These are phyloP conservation scores for Hyperoplus immaculatus DNA, from an alignment of 2,797 vertebrate species.

Conservation along the genomic window DNA sequence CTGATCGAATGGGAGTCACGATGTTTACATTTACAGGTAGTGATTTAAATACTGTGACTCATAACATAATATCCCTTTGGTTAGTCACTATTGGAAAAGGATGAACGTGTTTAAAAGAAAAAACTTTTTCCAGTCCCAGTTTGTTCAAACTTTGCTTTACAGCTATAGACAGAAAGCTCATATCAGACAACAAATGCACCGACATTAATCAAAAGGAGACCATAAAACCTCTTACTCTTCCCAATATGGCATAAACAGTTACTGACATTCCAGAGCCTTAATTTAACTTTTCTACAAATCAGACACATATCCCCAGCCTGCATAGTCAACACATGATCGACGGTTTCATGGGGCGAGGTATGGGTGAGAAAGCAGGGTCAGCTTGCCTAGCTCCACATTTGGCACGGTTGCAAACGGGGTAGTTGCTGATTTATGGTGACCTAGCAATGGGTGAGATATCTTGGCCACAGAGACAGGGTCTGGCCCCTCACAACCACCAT, in stretches of 20 bases:
- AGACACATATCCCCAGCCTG: constrained; percentile 47
- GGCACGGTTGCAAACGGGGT: constrained; percentile 65
- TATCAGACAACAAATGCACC: not conserved
- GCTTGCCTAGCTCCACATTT: constrained; percentile 73
- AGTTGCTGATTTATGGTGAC: constrained; percentile 74
- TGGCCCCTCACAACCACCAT: constrained; percentile 46
- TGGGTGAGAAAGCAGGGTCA: constrained; percentile 58
- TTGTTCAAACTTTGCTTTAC: not conserved
- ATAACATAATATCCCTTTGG: constrained; percentile 10
- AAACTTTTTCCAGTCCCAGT: not conserved
- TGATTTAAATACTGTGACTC: constrained; percentile 28
- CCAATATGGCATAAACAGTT: constrained; percentile 58
- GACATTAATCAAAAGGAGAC: constrained; percentile 6
- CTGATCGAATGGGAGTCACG: not conserved
- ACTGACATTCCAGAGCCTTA: constrained; percentile 68
- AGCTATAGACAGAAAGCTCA: not conserved
- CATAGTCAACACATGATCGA: constrained; percentile 54
- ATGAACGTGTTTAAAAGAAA: not conserved
- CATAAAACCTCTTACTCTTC: constrained; percentile 22
- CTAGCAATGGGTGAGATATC: constrained; percentile 54
- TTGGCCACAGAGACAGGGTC: constrained; percentile 60
- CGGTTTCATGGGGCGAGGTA: constrained; percentile 37
- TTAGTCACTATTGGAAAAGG: not conserved
- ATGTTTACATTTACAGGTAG: constrained; percentile 32
- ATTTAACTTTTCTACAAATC: constrained; percentile 77